Conservation (phyloP, 2,113 vertebrate species). For the Mandrillus leucophaeus region DNA sequence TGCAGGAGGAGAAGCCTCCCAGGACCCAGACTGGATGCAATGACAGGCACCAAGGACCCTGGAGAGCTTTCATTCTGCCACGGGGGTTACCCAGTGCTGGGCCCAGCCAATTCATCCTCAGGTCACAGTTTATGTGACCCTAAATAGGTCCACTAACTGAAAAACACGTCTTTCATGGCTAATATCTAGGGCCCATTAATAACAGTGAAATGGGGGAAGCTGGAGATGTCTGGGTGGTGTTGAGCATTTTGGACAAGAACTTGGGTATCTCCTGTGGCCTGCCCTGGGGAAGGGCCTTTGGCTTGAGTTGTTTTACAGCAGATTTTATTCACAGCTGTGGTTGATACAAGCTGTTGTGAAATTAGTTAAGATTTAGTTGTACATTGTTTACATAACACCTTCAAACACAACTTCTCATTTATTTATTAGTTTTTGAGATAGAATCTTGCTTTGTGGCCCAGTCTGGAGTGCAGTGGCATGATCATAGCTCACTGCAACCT, state of each 20-base stretch:
- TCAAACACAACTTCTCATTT: too few species aligned
- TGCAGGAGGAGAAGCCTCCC: fast-evolving
- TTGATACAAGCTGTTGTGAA: not conserved
- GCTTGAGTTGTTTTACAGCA: fast-evolving
- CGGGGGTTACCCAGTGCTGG: not conserved
- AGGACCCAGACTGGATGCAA: too few species aligned
- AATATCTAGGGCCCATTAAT: not conserved
- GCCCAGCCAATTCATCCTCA: too few species aligned
- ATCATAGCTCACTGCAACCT: too few species aligned
- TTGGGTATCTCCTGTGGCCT: not conserved
- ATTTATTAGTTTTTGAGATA: too few species aligned
- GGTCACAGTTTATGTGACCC: not conserved
- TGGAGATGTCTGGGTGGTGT: too few species aligned
- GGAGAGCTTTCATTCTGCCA: too few species aligned
- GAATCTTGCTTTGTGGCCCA: too few species aligned
- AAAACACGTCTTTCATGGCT: not conserved
- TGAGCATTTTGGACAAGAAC: not conserved
- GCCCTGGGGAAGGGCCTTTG: fast-evolving
- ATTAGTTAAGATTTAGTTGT: not conserved
- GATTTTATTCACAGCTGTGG: not conserved
- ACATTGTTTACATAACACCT: fast-evolving
- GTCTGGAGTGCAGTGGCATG: too few species aligned
- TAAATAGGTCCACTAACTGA: not conserved
- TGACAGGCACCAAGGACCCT: not conserved
- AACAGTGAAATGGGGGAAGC: too few species aligned